Base-by-base conservation (phyloP, 1,140 invertebrate species). In the Megalopta genalis region DNA sequence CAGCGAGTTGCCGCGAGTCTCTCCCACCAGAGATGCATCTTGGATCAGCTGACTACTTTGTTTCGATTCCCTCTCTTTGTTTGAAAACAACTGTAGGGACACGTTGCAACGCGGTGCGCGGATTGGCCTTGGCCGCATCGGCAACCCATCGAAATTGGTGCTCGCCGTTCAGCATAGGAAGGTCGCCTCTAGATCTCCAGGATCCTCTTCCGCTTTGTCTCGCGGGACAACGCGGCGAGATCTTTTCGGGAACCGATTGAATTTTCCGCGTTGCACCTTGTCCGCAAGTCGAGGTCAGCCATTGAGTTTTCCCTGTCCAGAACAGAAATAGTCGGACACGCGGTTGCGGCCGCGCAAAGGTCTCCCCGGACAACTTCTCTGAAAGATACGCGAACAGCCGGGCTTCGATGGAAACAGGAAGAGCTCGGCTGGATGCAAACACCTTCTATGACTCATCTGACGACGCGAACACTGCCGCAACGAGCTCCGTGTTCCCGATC, bases 51-150 rank as follows among this genome's bases (percentile, higher is more conserved):
- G 89, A 91, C 88, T 87, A 82, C 81, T 86, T 86, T 88, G 82
- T 83, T 82, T 78, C 59, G 60, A 65, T 72, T 83, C 79, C 66
- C 82, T 80, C 83, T 88, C 90, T 91, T 89, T 91, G 90, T 92
- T 92, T 92, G 87, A 92, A 92, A 92, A 92, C 90, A 91, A 90
- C 81, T 46, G 80, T 63, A 72, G 49, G 7, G n/a, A 52, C 37
- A 39, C 46, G 21, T 18, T 57, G 54, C 54, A 37, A 18, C 49
- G 23, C 42, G 25, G 32, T 8, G 54, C 8, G 8, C 7, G 0
- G 7, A 21, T 57, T 77, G 84, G 64, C 68, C 68, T 57, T 77
- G 84, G 64, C 68, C 68, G 68, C 18, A 52, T 32, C 67, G 62
- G 83, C 83, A 67, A 82, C 57, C 83, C 82, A 80, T 86, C 80